Percentiles rank a stretch among this genome's conserved stretches.
phyloP scores from a whole-genome alignment of 2,113 vertebrate genomes.

The Numenius arquata region DNA sequence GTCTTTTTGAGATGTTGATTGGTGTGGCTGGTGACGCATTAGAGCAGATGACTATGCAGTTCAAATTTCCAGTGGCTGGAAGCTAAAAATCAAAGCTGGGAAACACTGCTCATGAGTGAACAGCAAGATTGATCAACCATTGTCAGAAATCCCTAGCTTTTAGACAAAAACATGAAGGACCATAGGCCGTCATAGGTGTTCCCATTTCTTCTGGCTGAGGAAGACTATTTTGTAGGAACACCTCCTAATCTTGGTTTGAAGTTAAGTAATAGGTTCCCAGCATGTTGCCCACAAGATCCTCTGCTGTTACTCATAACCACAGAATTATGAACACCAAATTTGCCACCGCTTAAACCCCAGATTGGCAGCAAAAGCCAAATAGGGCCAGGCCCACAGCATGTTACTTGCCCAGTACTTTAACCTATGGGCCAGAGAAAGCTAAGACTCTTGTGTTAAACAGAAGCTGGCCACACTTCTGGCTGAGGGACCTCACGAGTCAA shows the following conservation, averaged over 20 bases:
- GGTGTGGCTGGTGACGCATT: neutral
- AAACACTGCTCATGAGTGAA: neutral
- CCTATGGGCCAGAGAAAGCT: neutral
- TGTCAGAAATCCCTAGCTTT: neutral
- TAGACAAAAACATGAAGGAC: neutral
- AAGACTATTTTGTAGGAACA: neutral
- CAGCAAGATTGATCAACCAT: neutral
- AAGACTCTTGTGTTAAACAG: neutral
- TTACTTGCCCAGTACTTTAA: neutral
- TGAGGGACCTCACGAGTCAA: neutral
- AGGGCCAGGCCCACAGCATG: rapidly evolving
- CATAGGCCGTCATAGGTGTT: neutral
- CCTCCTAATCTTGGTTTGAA: neutral
- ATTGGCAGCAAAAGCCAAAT: neutral
- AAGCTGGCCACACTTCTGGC: neutral
- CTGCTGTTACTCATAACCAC: neutral
- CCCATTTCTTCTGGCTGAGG: neutral
- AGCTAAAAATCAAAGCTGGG: neutral
- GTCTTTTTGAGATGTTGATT: neutral
- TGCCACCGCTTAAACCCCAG: neutral
- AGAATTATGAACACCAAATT: neutral
- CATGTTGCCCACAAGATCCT: neutral
- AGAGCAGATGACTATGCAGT: neutral
- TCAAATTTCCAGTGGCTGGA: neutral
- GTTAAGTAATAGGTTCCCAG: neutral